phyloP scores from a whole-genome alignment of 1,140 invertebrate species.

The Capitella teleta region DNA sequence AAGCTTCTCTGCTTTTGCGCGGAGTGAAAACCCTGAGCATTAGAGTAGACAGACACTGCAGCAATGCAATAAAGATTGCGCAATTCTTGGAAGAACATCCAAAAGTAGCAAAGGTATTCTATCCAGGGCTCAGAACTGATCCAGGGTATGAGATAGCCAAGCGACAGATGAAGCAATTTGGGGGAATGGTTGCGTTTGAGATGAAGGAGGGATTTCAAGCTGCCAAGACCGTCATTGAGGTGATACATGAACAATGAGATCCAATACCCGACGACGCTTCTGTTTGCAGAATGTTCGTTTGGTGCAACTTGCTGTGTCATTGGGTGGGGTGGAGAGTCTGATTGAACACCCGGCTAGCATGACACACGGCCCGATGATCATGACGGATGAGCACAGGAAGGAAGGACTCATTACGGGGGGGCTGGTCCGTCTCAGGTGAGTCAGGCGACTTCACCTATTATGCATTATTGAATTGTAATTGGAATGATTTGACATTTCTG shows the following conservation, averaged over 20 bases:
- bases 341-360: slow-evolving; percentile 45
- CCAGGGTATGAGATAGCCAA: neutral
- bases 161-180: neutral
- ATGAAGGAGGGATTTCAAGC: neutral
- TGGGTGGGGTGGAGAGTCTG: slow-evolving; percentile 89
- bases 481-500: neutral
- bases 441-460: neutral
- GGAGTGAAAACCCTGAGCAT: neutral
- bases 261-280: no score
- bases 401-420: slow-evolving; percentile 71
- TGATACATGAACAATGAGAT: no score
- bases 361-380: slow-evolving; percentile 41
- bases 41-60: neutral
- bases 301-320: slow-evolving; percentile 75
- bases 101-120: neutral
- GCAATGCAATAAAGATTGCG: neutral
- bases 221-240: neutral
- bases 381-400: slow-evolving; percentile 53
- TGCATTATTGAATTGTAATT: neutral
- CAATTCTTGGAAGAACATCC: neutral
- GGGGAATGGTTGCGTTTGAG: neutral
- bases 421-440: slow-evolving; percentile 59
- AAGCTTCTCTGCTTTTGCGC: neutral
- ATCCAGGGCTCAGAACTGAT: neutral
- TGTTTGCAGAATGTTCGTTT: slow-evolving; percentile 22